Evolutionary conservation across 2,888 invertebrate genomes (phyloP), one percentile per base, ranked within the genome.

Genomic region (Lottia gigantea): DNA sequence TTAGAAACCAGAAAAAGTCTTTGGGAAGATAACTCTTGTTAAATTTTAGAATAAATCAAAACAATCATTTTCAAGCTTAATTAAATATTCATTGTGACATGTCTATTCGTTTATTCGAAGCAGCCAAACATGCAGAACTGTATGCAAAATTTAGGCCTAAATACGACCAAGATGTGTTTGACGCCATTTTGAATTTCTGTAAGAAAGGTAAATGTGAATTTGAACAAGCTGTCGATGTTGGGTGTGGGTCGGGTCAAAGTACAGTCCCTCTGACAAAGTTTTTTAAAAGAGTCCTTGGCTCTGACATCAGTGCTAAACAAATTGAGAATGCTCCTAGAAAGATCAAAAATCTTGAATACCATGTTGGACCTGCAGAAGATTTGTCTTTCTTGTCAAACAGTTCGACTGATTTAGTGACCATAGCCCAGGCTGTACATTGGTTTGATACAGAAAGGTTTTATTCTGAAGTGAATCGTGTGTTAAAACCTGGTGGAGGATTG

Each of bases 191-290:
- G 0, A 71, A 79, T 4, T 83, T 72, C 64, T 82, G 78, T 66
- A 68, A 76, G 68, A 47, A 74, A 40, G 64, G 67, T 0, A 64
- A 64, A 3, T 26, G 25, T 11, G 67, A 73, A 14, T 76, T 78
- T 64, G 71, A 80, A 2, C 64, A 79, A 16, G 90, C 90, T 8
- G 90, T 89, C 3, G 91, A 91, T 80, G 87, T 91, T 16, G 91
- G 90, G 1, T 91, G 90, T 81, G 91, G 91, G 6, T 85, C 87
- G 19, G 91, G 91, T n/a, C 90, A 90, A 78, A 89, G 89, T 71
- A 90, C 90, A 0, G 72, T 79, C n/a, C 85, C 87, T 8, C 78
- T 90, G 47, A 85, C 88, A 0, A 83, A 86, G 1, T 83, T 88
- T 74, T 91, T 91, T 75, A 78, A 82, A 46, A 76, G 83, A 62